These are phyloP conservation scores for Mantis religiosa DNA, from an alignment of 2,888 invertebrate species.

Conservation along the genomic window DNA sequence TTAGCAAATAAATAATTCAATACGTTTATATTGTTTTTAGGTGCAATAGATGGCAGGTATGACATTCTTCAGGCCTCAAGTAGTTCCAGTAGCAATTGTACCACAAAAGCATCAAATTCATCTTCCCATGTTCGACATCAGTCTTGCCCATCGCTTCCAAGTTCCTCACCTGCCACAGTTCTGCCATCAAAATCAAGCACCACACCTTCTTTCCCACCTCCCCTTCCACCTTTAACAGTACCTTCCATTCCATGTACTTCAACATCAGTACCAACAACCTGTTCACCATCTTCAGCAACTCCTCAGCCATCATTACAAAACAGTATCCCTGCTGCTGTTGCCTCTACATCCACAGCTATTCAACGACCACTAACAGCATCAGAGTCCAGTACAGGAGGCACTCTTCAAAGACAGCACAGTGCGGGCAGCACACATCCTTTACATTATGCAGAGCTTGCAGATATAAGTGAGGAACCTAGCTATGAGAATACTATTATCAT, in stretches of 20 bases:
- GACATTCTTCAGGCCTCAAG: slow-evolving; percentile 43
- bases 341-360: slow-evolving; percentile 38
- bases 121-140: slow-evolving; percentile 32
- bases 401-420: slow-evolving; percentile 31
- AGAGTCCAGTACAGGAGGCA: slow-evolving; percentile 33
- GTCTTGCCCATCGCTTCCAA: slow-evolving; percentile 27
- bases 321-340: slow-evolving; percentile 27
- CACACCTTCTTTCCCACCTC: slow-evolving; percentile 33
- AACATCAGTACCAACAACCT: slow-evolving; percentile 6
- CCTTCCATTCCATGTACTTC: slow-evolving; percentile 18
- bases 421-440: slow-evolving; percentile 28
- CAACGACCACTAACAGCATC: slow-evolving; percentile 38
- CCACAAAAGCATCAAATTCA: slow-evolving; percentile 15
- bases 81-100: slow-evolving; percentile 33
- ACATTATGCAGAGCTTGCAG: slow-evolving; percentile 37
- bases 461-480: slow-evolving; percentile 47
- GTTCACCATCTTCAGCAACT: slow-evolving; percentile 30
- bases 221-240: slow-evolving; percentile 29
- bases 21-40: slow-evolving; percentile 5
- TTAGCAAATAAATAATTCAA: too few species aligned
- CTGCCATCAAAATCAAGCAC: slow-evolving; percentile 33
- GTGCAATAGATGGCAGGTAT: slow-evolving; percentile 43
- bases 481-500: slow-evolving; percentile 52
- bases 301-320: slow-evolving; percentile 40
- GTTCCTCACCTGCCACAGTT: slow-evolving; percentile 30